A percentile compares a stretch with the other conserved stretches of the same genome.
These are phyloP conservation scores for Hippocampus comes DNA, from an alignment of 2,113 vertebrate genomes.

Conservation along the genomic window DNA sequence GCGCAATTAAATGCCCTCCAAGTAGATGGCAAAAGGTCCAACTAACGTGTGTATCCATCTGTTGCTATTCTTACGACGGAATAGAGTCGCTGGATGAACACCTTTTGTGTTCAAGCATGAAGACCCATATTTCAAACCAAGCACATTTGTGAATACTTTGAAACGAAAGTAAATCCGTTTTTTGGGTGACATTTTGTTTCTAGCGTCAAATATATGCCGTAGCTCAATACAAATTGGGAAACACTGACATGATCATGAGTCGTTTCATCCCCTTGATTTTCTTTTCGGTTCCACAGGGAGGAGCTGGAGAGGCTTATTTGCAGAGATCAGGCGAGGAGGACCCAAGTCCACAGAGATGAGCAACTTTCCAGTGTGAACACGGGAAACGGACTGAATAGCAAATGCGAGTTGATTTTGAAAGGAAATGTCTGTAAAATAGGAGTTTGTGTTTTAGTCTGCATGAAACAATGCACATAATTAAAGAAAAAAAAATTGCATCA, in stretches of 20 bases:
- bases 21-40: too few species aligned
- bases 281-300: constrained; percentile 55
- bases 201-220: too few species aligned
- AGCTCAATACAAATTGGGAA: neutral
- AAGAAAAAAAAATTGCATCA: neutral
- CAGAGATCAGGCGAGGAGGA: constrained; percentile 12
- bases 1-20: too few species aligned
- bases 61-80: too few species aligned
- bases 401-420: neutral
- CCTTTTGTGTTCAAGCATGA: too few species aligned
- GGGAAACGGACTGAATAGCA: neutral
- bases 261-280: neutral
- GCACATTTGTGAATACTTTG: too few species aligned
- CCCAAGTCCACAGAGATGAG: constrained; percentile 55
- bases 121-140: too few species aligned
- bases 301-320: constrained; percentile 50
- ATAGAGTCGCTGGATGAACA: too few species aligned
- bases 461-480: neutral
- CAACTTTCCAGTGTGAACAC: neutral
- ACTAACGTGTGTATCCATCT: too few species aligned
- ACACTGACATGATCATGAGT: neutral
- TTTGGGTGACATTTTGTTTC: too few species aligned
- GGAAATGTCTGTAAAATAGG: neutral
- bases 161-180: too few species aligned
- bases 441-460: neutral